These are phyloP conservation scores for Anser brachyrhynchus DNA, from an alignment of 2,113 vertebrate species.

Conservation along the genomic window DNA sequence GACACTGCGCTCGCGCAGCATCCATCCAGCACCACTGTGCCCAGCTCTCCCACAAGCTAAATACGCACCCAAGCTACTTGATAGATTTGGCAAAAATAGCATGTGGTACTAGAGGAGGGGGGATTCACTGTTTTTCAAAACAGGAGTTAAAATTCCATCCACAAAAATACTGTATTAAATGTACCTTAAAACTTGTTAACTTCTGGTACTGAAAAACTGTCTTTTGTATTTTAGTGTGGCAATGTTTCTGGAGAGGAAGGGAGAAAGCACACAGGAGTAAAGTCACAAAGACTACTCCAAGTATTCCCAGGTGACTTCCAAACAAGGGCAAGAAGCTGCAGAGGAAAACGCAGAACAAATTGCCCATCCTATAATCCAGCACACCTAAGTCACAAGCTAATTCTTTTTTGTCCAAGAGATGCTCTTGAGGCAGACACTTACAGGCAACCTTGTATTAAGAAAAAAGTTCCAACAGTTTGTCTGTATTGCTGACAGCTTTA, in stretches of 20 bases:
- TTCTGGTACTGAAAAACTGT: neutral
- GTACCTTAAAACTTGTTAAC: neutral
- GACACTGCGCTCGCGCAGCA: rapidly evolving
- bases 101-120: neutral
- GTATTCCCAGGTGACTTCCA: neutral
- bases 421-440: neutral
- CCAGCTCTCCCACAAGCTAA: rapidly evolving
- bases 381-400: neutral
- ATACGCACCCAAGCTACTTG: neutral
- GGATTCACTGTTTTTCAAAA: neutral
- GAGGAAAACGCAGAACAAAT: neutral
- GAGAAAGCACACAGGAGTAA: neutral
- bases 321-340: neutral
- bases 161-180: neutral
- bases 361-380: neutral
- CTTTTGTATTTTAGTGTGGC: neutral
- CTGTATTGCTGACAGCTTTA: neutral
- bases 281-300: neutral
- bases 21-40: neutral
- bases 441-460: neutral
- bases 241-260: neutral
- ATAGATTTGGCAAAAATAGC: neutral
- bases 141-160: neutral
- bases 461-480: neutral
- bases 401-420: neutral